A percentile compares a stretch with the other conserved stretches of the same genome.
These are phyloP conservation scores for Turdus rufiventris DNA, from an alignment of 2,113 vertebrate species.

Conservation along the genomic window DNA sequence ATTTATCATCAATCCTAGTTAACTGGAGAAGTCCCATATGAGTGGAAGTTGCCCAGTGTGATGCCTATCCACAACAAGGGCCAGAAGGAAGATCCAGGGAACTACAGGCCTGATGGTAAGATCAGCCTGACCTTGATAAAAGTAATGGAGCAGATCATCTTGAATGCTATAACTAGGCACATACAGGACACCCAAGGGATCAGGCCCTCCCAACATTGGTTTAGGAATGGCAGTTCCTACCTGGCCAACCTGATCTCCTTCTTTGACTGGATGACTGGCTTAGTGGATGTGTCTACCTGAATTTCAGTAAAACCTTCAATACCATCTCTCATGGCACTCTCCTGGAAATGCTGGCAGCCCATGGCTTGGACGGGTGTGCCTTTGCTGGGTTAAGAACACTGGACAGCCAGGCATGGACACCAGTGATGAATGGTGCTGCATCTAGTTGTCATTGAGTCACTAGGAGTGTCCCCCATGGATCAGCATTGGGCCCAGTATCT, in stretches of 20 bases:
- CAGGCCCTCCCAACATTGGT: not conserved
- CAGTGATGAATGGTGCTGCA: not conserved
- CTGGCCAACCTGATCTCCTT: not conserved
- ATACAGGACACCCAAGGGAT: not conserved
- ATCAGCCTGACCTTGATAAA: not conserved
- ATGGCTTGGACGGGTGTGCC: not conserved
- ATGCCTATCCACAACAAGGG: not conserved
- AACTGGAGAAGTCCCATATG: not conserved
- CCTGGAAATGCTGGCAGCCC: not conserved
- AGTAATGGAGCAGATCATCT: not conserved
- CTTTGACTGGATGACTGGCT: not conserved
- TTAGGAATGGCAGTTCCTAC: not conserved
- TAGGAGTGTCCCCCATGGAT: not conserved
- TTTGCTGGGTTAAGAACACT: not conserved
- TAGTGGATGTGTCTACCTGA: not conserved
- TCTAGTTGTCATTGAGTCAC: not conserved
- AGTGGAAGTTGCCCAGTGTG: not conserved
- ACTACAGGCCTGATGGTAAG: not conserved
- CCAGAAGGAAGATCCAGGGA: not conserved
- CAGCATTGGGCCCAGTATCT: rapidly evolving
- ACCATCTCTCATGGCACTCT: not conserved
- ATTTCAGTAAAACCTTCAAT: not conserved
- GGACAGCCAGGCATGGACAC: not conserved
- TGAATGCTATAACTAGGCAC: not conserved
- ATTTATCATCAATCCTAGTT: not conserved